Evolutionary conservation across 2,113 vertebrate genomes (phyloP).

Genomic region (Podocnemis expansa): DNA sequence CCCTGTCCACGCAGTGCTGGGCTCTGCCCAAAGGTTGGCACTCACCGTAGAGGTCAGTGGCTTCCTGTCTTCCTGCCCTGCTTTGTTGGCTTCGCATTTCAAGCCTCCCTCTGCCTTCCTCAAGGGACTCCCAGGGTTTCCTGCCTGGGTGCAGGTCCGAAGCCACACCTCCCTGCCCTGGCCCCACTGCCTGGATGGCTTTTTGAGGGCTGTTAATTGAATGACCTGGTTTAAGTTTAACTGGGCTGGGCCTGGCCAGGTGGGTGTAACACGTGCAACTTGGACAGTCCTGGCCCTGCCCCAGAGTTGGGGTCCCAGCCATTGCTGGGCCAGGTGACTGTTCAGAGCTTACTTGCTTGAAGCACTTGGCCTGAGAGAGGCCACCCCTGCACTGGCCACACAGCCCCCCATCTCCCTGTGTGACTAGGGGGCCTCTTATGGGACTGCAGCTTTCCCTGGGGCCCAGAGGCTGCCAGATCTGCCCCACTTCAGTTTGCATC

Average conservation of each 20-base stretch:
- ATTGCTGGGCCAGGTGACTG: not conserved
- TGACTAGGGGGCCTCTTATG: not conserved
- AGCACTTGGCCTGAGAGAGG: not conserved
- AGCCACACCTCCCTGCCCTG: not conserved
- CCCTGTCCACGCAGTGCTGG: too few species aligned
- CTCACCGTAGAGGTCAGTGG: not conserved
- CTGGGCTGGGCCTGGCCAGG: not conserved
- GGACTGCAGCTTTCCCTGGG: too few species aligned
- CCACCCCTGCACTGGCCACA: too few species aligned
- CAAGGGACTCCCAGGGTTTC: too few species aligned
- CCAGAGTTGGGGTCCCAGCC: not conserved
- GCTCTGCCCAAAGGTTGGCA: too few species aligned
- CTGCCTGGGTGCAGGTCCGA: not conserved
- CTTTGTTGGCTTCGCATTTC: not conserved
- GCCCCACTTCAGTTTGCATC: too few species aligned
- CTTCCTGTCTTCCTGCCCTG: not conserved
- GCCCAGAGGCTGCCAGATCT: not conserved
- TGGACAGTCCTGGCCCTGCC: not conserved
- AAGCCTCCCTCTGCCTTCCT: not conserved
- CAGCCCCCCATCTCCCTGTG: not conserved
- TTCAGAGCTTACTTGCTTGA: not conserved
- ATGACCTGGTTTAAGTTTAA: slow-evolving; percentile 50
- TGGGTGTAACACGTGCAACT: rapidly evolving
- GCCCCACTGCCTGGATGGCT: not conserved
- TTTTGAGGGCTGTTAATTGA: slow-evolving; percentile 40